Conservation (phyloP, 2,797 vertebrate genomes). For the Platyrinchus mystaceus region DNA sequence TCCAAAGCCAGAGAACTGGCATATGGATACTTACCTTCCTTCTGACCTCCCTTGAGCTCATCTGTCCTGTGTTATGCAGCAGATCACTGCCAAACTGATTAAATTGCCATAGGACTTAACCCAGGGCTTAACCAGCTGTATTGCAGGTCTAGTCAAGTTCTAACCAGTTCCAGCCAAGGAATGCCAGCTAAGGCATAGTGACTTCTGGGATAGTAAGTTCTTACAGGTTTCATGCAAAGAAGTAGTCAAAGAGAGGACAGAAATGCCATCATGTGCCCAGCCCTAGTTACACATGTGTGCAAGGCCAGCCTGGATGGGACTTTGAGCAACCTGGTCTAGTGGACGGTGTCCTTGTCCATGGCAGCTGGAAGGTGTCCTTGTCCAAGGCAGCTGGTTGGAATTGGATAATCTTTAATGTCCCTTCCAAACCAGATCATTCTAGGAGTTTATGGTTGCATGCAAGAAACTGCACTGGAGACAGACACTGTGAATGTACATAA, state of each 20-base stretch:
- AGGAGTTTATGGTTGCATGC: background rate
- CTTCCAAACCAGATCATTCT: background rate
- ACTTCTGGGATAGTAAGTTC: background rate
- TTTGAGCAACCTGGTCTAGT: background rate
- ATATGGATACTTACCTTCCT: background rate
- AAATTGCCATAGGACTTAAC: background rate
- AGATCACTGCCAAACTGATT: background rate
- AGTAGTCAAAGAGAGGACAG: background rate
- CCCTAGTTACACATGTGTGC: too few species aligned
- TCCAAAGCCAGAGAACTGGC: background rate
- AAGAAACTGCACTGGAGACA: background rate
- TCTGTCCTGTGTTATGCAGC: background rate
- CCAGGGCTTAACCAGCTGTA: rapidly evolving
- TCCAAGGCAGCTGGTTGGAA: background rate
- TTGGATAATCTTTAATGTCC: background rate
- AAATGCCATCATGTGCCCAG: background rate
- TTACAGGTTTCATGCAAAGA: too few species aligned
- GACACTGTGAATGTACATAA: rapidly evolving
- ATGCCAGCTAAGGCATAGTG: background rate
- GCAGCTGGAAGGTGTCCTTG: background rate
- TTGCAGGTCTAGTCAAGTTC: background rate
- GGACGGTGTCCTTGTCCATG: background rate
- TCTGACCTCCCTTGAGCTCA: background rate
- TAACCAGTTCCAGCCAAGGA: background rate
- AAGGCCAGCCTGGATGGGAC: too few species aligned